Evolutionary conservation across 2,888 invertebrate genomes (phyloP).

Genomic region (Nomada goodeniana): DNA sequence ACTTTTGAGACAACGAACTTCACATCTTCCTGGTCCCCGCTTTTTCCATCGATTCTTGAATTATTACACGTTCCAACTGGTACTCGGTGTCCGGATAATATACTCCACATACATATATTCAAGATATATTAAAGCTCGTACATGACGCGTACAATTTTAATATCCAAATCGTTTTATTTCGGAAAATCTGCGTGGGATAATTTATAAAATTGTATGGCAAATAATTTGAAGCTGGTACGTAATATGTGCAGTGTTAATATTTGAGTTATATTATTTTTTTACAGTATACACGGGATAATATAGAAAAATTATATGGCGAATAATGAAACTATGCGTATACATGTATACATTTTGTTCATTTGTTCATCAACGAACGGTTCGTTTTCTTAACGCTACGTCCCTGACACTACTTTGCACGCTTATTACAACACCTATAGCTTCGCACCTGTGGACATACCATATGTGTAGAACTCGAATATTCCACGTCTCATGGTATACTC

Average conservation of each 20-base stretch:
- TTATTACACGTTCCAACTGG: neutral
- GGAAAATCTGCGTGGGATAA: no score
- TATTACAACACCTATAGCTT: constrained; percentile 41
- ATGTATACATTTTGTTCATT: neutral
- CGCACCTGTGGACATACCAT: constrained; percentile 47
- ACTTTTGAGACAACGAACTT: constrained; percentile 32
- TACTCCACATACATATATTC: neutral
- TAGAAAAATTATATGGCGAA: no score
- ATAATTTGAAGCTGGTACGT: no score
- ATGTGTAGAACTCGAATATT: constrained; percentile 47
- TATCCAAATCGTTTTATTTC: no score
- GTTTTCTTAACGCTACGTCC: neutral
- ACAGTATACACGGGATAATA: no score
- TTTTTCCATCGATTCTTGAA: constrained; percentile 21
- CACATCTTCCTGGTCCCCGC: constrained; percentile 31
- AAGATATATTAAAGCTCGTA: no score
- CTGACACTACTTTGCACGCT: constrained; percentile 32
- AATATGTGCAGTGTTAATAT: no score
- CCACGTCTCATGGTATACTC: constrained; percentile 41
- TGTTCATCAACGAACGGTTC: neutral
- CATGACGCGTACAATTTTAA: no score
- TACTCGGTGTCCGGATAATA: neutral
- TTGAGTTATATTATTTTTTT: no score
- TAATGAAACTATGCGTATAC: no score
- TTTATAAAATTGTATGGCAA: no score